Conservation (phyloP, 2,888 invertebrate species). For the Crematogaster levior region DNA sequence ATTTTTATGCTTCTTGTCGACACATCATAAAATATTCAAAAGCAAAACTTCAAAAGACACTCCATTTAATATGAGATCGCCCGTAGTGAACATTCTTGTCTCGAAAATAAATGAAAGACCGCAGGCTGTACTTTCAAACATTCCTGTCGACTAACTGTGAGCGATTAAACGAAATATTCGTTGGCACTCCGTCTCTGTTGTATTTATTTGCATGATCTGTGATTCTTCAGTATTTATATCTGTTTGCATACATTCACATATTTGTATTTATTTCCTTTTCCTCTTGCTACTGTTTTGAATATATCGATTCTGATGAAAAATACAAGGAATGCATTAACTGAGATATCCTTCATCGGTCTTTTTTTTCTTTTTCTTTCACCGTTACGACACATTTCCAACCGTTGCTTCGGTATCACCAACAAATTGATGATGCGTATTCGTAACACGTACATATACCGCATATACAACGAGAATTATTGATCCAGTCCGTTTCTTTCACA, state of each 20-base stretch:
- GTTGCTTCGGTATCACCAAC: not conserved
- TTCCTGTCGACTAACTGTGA: conserved; percentile 13
- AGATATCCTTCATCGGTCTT: not conserved
- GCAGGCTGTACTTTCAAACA: conserved; percentile 24
- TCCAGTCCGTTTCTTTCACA: conserved; percentile 27
- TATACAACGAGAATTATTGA: conserved; percentile 34
- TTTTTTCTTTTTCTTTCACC: not conserved
- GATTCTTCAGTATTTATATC: not conserved
- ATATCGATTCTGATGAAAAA: not conserved
- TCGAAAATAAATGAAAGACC: conserved; percentile 32
- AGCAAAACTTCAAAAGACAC: conserved; percentile 39
- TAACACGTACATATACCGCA: not conserved
- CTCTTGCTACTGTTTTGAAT: not conserved
- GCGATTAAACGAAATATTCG: conserved; percentile 26
- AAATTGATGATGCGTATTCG: conserved; percentile 24
- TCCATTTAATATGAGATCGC: conserved; percentile 20
- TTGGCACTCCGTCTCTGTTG: not conserved
- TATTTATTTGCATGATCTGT: not conserved
- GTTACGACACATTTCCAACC: no score
- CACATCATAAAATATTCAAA: not conserved
- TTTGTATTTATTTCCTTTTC: not conserved
- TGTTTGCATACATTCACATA: not conserved
- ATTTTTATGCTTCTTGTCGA: conserved; percentile 10
- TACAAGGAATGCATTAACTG: not conserved
- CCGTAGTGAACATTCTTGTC: conserved; percentile 5